A percentile compares a stretch with the other conserved stretches of the same genome.
Evolutionary conservation across 2,797 vertebrate genomes (phyloP).

Genomic region (Characodon lateralis): DNA sequence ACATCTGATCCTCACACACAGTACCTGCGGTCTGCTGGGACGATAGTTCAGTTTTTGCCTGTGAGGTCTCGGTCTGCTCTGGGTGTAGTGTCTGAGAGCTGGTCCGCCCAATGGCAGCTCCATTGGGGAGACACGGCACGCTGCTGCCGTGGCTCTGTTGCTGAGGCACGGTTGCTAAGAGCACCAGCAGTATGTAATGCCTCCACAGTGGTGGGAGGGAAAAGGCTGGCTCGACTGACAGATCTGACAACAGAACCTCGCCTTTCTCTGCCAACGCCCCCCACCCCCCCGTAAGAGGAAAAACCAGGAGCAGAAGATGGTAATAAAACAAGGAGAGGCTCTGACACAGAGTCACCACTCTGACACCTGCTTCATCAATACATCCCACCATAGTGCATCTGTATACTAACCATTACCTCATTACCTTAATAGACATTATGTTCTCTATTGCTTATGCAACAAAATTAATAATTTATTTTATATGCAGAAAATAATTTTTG

Average conservation of each 20-base stretch:
- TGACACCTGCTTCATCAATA: slow-evolving; percentile 26
- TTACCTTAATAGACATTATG: slow-evolving; percentile 52
- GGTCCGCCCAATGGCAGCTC: slow-evolving; percentile 83
- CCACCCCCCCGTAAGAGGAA: slow-evolving; percentile 54
- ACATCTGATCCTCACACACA: slow-evolving; percentile 45
- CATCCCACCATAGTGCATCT: neutral
- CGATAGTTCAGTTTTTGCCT: slow-evolving; percentile 80
- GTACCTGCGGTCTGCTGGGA: slow-evolving; percentile 79
- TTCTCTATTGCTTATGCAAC: slow-evolving; percentile 67
- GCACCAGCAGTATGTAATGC: slow-evolving; percentile 81
- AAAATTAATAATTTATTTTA: slow-evolving; percentile 74
- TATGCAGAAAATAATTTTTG: slow-evolving; percentile 54
- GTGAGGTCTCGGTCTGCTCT: slow-evolving; percentile 81
- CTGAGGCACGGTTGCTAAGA: slow-evolving; percentile 82
- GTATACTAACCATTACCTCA: neutral
- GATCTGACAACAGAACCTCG: slow-evolving; percentile 77
- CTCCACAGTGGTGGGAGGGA: slow-evolving; percentile 74
- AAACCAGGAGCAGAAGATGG: slow-evolving; percentile 58
- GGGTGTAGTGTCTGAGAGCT: slow-evolving; percentile 82
- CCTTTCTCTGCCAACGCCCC: slow-evolving; percentile 72
- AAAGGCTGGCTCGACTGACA: slow-evolving; percentile 74
- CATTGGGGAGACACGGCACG: slow-evolving; percentile 83
- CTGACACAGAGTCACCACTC: slow-evolving; percentile 29
- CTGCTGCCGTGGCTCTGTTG: slow-evolving; percentile 80
- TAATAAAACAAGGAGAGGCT: slow-evolving; percentile 55